Percentiles rank a stretch among this genome's conserved stretches.
Conservation (phyloP, 1,140 invertebrate species). For the Brachionus sp. region DNA sequence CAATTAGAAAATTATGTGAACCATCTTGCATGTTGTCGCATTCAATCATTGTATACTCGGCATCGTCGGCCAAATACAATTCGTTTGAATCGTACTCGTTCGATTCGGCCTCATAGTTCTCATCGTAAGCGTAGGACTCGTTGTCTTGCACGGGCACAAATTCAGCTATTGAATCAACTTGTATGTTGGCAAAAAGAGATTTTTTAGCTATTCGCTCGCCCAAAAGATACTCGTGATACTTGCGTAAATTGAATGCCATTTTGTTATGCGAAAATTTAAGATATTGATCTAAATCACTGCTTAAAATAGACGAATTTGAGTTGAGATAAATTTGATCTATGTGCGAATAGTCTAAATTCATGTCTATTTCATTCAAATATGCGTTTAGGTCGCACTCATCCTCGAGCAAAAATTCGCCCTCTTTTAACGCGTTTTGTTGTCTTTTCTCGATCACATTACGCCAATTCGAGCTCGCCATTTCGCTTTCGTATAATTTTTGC, state of each 20-base stretch:
- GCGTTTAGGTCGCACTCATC: background rate
- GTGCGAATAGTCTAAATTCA: conserved; percentile 27
- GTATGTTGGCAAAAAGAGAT: background rate
- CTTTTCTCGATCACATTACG: background rate
- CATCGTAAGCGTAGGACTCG: background rate
- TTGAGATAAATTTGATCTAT: background rate
- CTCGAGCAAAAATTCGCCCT: background rate
- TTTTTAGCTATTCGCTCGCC: background rate
- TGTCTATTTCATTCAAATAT: conserved; percentile 38
- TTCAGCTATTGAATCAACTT: conserved; percentile 36
- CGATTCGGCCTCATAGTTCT: background rate
- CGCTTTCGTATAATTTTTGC: background rate
- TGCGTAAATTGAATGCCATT: conserved; percentile 22
- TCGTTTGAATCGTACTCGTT: background rate
- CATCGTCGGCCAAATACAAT: background rate
- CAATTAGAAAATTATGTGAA: background rate
- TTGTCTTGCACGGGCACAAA: background rate
- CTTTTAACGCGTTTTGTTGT: background rate
- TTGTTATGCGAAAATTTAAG: background rate
- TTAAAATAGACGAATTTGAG: background rate
- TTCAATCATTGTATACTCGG: conserved; percentile 18
- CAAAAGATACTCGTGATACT: background rate
- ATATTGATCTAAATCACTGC: background rate
- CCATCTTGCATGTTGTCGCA: background rate
- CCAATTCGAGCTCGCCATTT: background rate